phyloP scores from a whole-genome alignment of 2,797 vertebrate species.

The Urosaurus nigricauda region DNA sequence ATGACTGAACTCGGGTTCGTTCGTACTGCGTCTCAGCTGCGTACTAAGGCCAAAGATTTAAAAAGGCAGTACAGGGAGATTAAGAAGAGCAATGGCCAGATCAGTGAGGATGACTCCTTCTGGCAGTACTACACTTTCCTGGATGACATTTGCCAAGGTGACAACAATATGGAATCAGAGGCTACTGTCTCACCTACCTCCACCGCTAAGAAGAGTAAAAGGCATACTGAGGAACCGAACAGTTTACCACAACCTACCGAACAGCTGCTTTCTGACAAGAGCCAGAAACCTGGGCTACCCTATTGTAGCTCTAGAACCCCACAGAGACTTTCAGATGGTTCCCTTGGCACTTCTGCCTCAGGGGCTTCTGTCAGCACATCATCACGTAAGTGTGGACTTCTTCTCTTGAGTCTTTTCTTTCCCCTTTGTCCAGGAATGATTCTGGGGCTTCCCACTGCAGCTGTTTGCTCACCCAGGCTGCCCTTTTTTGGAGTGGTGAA shows the following conservation, averaged over 20 bases:
- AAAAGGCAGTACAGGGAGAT: constrained; percentile 8
- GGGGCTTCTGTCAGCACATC: neutral
- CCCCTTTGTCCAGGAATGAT: neutral
- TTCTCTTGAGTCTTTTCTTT: neutral
- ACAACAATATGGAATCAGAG: too few relatives aligned
- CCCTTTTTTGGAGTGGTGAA: too few relatives aligned
- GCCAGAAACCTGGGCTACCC: neutral
- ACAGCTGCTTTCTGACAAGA: neutral
- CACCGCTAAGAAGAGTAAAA: neutral
- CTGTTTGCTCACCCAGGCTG: too few relatives aligned
- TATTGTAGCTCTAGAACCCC: neutral
- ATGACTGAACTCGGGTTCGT: neutral
- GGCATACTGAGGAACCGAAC: neutral
- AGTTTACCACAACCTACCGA: neutral
- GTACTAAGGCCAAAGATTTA: constrained; percentile 7
- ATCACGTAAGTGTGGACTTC: neutral
- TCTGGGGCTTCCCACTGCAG: too few relatives aligned
- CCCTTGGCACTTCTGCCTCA: neutral
- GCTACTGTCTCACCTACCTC: neutral
- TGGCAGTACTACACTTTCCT: neutral
- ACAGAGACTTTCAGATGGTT: neutral
- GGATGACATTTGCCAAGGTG: neutral
- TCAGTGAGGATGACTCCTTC: neutral
- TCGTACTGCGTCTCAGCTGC: neutral
- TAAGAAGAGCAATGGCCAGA: neutral